Conservation (phyloP, 2,888 invertebrate genomes). For the Notocelia uddmanniana region DNA sequence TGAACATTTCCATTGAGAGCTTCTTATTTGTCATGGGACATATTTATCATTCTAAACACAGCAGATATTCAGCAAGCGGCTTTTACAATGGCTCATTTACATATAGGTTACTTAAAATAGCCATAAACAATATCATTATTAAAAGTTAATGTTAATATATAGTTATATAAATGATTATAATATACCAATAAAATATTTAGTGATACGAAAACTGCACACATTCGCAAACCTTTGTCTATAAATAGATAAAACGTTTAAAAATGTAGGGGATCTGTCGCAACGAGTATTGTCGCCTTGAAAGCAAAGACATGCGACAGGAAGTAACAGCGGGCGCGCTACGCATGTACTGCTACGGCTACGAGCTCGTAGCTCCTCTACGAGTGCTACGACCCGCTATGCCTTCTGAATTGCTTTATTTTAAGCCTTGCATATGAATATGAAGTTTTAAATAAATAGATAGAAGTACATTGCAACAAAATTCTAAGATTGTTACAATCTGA, state of each 20-base stretch:
- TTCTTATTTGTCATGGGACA: constrained; percentile 28
- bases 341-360: constrained; percentile 48
- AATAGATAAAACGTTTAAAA: constrained; percentile 28
- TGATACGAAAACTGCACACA: neutral
- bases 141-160: too few species aligned
- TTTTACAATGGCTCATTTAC: constrained; percentile 6
- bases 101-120: neutral
- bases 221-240: constrained; percentile 9
- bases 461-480: neutral
- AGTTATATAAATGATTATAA: too few species aligned
- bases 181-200: neutral
- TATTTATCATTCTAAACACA: constrained; percentile 24
- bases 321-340: constrained; percentile 67
- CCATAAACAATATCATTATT: neutral
- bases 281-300: constrained; percentile 55
- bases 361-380: constrained; percentile 45
- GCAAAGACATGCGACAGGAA: constrained; percentile 68
- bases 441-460: neutral
- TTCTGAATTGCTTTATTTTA: constrained; percentile 1
- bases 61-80: neutral
- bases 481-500: neutral
- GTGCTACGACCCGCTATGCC: constrained; percentile 44
- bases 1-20: constrained; percentile 26
- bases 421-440: neutral
- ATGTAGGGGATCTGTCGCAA: constrained; percentile 51